Evolutionary conservation across 1,140 invertebrate species (phyloP).

Genomic region (Coptotermes formosanus): DNA sequence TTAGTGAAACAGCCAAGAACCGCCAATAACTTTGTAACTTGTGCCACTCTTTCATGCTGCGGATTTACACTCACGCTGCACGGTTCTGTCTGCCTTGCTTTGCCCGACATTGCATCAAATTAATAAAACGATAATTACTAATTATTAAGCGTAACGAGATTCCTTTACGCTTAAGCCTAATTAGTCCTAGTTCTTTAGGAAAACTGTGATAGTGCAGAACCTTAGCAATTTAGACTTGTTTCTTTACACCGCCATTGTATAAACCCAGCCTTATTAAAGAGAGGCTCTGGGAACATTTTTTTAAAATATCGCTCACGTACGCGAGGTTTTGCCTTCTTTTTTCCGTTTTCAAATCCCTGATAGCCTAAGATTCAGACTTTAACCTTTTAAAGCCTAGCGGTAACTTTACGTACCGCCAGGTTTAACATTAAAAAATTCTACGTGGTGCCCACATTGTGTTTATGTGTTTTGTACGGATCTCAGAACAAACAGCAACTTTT

Average conservation of each 20-base stretch:
- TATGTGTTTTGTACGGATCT: too few relatives aligned
- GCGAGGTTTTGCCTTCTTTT: background rate
- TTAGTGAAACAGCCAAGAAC: too few relatives aligned
- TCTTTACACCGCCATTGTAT: background rate
- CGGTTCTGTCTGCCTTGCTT: background rate
- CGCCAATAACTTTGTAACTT: too few relatives aligned
- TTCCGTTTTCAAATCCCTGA: background rate
- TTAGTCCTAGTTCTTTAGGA: background rate
- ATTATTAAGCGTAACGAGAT: background rate
- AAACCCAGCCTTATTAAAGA: background rate
- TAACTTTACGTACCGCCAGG: too few relatives aligned
- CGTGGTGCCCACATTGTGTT: too few relatives aligned
- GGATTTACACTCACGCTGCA: too few relatives aligned
- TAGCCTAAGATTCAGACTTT: background rate
- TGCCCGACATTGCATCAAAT: background rate
- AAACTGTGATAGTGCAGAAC: background rate
- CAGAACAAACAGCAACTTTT: too few relatives aligned
- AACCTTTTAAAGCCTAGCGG: too few relatives aligned
- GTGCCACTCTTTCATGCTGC: too few relatives aligned
- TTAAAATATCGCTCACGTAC: background rate
- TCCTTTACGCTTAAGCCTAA: background rate
- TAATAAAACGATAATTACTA: constrained; percentile 15
- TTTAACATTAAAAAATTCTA: too few relatives aligned
- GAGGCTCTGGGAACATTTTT: background rate
- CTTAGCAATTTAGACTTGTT: background rate